Evolutionary conservation across 2,113 vertebrate species (phyloP).

Genomic region (Cyprinodon tularosa): DNA sequence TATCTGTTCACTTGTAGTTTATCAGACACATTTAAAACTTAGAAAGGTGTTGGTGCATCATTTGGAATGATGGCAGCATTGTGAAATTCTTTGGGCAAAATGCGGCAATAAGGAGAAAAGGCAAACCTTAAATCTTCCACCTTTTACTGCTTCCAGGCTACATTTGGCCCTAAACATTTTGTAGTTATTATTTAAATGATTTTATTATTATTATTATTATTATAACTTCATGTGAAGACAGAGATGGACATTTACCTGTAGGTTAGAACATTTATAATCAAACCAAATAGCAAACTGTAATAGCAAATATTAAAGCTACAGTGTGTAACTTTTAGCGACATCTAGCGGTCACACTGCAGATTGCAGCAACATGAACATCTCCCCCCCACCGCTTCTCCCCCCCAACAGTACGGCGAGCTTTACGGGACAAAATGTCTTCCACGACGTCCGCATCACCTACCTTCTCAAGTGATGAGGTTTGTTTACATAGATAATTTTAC

Average conservation of each 20-base stretch:
- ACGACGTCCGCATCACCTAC: no score
- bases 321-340: no score
- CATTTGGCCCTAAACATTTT: conserved; percentile 36
- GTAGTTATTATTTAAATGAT: conserved; percentile 14
- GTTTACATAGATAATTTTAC: no score
- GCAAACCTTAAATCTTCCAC: conserved; percentile 36
- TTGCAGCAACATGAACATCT: no score
- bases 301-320: conserved; percentile 11
- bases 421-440: no score
- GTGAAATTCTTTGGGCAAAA: conserved; percentile 22
- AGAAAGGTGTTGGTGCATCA: conserved; percentile 22
- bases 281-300: conserved; percentile 7
- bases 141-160: conserved; percentile 4
- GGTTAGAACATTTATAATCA: not conserved
- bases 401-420: no score
- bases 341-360: no score
- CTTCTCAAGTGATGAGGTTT: no score
- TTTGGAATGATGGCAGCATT: conserved; percentile 12
- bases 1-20: conserved; percentile 31
- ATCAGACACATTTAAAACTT: conserved; percentile 13
- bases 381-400: no score
- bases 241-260: conserved; percentile 16
- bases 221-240: conserved; percentile 24
- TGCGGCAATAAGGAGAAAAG: conserved; percentile 7
- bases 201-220: conserved; percentile 25